A percentile compares a stretch with the other conserved stretches of the same genome.
phyloP scores from a whole-genome alignment of 1,140 invertebrate genomes.

The Gryon sp. region DNA sequence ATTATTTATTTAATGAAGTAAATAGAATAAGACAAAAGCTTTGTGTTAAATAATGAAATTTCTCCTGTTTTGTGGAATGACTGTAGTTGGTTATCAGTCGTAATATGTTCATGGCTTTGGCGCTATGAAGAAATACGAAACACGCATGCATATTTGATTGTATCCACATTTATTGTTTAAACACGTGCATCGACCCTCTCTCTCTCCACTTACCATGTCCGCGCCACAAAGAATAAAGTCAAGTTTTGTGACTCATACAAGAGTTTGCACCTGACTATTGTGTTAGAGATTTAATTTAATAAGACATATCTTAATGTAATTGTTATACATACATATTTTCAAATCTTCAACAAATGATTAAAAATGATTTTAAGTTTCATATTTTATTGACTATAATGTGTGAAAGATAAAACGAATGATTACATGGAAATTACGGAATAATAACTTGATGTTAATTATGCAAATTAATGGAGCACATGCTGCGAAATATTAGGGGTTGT shows the following conservation, averaged over 20 bases:
- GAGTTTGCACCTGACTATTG: conserved; percentile 50
- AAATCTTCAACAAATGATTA: too few relatives aligned
- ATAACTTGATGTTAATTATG: too few relatives aligned
- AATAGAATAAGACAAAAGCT: conserved; percentile 9
- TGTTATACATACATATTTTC: too few relatives aligned
- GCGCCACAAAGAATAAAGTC: conserved; percentile 52
- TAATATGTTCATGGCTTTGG: conserved; percentile 31
- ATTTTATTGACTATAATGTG: too few relatives aligned
- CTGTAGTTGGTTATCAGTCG: conserved; percentile 41
- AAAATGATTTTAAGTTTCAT: too few relatives aligned
- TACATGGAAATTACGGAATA: too few relatives aligned
- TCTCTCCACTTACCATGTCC: conserved; percentile 18
- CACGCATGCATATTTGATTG: conserved; percentile 47
- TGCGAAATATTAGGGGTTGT: too few relatives aligned
- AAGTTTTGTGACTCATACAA: conserved; percentile 54
- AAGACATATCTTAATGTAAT: too few relatives aligned
- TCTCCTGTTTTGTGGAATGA: conserved; percentile 34
- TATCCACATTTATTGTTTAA: conserved; percentile 56
- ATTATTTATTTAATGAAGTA: background rate
- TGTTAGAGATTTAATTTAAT: conserved; percentile 13
- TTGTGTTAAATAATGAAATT: background rate
- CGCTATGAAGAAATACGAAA: conserved; percentile 33
- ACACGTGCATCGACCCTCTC: conserved; percentile 56
- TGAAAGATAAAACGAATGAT: too few relatives aligned
- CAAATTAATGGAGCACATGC: too few relatives aligned